A percentile compares a stretch with the other conserved stretches of the same genome.
These are phyloP conservation scores for Spinus olivaceus DNA, from an alignment of 2,797 vertebrate species.

Conservation along the genomic window DNA sequence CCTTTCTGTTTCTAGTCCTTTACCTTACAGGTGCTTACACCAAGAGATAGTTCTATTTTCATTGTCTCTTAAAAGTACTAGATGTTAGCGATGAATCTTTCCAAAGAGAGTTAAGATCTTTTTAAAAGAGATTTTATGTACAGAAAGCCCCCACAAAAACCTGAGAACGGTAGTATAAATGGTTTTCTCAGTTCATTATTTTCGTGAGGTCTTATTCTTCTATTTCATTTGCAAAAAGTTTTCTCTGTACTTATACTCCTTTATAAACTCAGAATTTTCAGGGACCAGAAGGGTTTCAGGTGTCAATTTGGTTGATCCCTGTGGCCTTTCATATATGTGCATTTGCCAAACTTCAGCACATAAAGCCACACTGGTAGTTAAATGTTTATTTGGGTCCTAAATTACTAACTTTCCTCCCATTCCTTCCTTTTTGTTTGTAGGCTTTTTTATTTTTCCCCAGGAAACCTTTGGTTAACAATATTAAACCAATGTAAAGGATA, in stretches of 20 bases:
- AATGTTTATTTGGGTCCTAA: neutral
- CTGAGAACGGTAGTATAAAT: neutral
- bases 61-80: neutral
- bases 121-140: neutral
- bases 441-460: fast-evolving
- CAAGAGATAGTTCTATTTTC: neutral
- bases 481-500: neutral
- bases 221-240: neutral
- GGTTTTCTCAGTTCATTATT: neutral
- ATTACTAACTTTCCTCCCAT: neutral
- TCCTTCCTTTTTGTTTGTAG: neutral
- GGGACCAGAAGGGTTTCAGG: neutral
- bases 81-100: neutral
- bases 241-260: neutral
- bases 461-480: neutral
- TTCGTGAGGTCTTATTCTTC: neutral
- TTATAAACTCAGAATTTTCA: neutral
- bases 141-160: neutral
- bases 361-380: neutral
- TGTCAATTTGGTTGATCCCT: neutral
- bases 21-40: neutral
- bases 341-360: neutral
- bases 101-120: neutral
- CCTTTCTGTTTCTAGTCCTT: neutral
- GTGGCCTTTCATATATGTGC: neutral